Evolutionary conservation across 2,888 invertebrate genomes (phyloP).

Genomic region (Fragum fragum): DNA sequence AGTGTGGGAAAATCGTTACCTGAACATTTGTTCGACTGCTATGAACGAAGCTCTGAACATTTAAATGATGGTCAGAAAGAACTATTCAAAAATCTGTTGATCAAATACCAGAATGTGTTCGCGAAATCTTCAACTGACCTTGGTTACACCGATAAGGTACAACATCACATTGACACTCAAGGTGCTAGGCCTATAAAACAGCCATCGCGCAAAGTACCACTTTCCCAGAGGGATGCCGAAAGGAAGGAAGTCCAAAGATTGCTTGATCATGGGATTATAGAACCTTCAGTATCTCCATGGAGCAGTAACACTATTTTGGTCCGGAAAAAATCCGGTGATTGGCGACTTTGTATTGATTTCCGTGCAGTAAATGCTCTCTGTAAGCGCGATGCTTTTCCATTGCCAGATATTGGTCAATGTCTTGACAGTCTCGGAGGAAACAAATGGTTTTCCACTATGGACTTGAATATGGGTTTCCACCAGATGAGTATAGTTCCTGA

Average conservation of each 20-base stretch:
- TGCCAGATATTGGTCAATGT: conserved; percentile 52
- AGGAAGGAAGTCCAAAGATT: conserved; percentile 41
- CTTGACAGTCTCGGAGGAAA: conserved; percentile 44
- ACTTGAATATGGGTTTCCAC: conserved; percentile 54
- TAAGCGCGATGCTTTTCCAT: conserved; percentile 43
- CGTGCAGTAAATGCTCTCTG: conserved; percentile 45
- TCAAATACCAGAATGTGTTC: conserved; percentile 50
- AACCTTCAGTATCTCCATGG: conserved; percentile 48
- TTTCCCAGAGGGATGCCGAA: conserved; percentile 22
- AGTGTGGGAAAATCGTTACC: conserved; percentile 4
- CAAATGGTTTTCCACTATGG: conserved; percentile 49
- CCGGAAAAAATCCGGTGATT: conserved; percentile 41
- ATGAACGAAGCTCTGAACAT: conserved; percentile 20
- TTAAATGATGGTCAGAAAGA: conserved; percentile 37
- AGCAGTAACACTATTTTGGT: conserved; percentile 47
- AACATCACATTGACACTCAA: conserved; percentile 29
- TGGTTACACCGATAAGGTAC: conserved; percentile 35
- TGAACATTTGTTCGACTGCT: conserved; percentile 32
- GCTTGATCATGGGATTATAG: conserved; percentile 37
- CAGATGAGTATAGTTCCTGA: conserved; percentile 50
- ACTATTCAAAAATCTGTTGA: conserved; percentile 34
- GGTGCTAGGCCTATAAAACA: conserved; percentile 25
- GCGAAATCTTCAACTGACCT: conserved; percentile 33
- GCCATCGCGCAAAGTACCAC: conserved; percentile 27
- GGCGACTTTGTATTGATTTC: conserved; percentile 56